Evolutionary conservation across 1,140 invertebrate genomes (phyloP), one percentile per base, ranked within the genome.

Genomic region (Whitmania pigra): DNA sequence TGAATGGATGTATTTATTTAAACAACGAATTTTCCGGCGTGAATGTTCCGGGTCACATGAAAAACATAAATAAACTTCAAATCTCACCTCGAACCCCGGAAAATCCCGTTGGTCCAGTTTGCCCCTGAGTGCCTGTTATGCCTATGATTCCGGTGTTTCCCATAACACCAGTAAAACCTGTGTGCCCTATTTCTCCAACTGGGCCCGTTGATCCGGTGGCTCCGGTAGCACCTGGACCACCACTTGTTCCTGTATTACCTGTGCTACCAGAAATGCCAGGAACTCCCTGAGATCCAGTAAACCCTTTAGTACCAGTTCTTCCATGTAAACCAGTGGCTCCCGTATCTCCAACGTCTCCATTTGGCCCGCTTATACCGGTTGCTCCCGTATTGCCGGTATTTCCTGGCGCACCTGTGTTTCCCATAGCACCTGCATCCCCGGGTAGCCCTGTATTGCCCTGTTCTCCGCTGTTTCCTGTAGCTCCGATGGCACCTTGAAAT

Each of bases 31-130:
- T n/a, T n/a, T n/a, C n/a, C n/a, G n/a, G n/a, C n/a, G n/a, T n/a
- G n/a, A n/a, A n/a, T n/a, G n/a, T n/a, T n/a, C n/a, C n/a, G n/a
- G n/a, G n/a, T n/a, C n/a, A n/a, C n/a, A n/a, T n/a, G n/a, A n/a
- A 43, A 43, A 49, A 49, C 15, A 4, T 49, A 15, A 49, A 5
- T 7, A 49, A 49, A 49, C 43, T 49, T 49, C 9, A 49, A 49
- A 49, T 49, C 43, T 49, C 9, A 49, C 43, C 69, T 25, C 17
- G 69, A 4, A 49, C 20, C 9, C 69, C 69, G 5, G 31, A n/a
- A 27, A 49, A n/a, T 22, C 69, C 69, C n/a, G 22, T 70, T 25
- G 20, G 43, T 43, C 69, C 69, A 70, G 53, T 54, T 53, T 49
- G 36, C 49, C 69, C 69, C n/a, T 20, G 69, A 25, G 25, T 25